phyloP scores from a whole-genome alignment of 1,140 invertebrate genomes.

The Drosophila setifemur region DNA sequence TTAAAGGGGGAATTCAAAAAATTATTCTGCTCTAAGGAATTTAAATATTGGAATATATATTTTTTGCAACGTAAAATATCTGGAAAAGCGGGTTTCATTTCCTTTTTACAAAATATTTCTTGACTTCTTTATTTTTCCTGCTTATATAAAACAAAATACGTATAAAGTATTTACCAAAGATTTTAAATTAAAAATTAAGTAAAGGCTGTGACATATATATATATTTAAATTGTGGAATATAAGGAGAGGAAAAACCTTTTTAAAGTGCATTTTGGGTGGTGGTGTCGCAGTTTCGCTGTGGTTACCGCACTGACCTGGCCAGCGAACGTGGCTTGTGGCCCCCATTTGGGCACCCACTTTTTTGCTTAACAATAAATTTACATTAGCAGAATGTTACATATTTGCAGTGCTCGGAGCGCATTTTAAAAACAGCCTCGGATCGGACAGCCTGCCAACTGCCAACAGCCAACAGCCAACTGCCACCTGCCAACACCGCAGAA shows the following conservation, averaged over 20 bases:
- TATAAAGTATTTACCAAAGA: no score
- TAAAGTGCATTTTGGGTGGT: background rate
- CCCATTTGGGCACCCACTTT: constrained; percentile 1
- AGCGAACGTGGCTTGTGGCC: constrained; percentile 15
- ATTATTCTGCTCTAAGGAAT: no score
- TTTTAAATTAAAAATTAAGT: no score
- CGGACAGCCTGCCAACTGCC: constrained; percentile 36
- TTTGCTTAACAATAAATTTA: constrained; percentile 81
- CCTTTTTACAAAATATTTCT: no score
- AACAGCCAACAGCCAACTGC: no score
- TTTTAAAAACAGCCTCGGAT: constrained; percentile 61
- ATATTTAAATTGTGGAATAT: background rate
- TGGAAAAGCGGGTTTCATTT: no score
- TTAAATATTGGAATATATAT: no score
- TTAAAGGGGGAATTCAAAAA: background rate
- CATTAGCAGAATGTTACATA: constrained; percentile 80
- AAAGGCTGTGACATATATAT: no score
- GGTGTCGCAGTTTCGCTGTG: constrained; percentile 32
- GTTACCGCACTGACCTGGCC: constrained; percentile 57
- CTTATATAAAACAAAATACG: no score
- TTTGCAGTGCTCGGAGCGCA: constrained; percentile 68
- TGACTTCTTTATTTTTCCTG: no score
- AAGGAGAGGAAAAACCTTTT: background rate
- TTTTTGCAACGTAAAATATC: no score
- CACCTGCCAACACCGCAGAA: constrained; percentile 32